Percentiles rank a stretch among this genome's conserved stretches.
These are phyloP conservation scores for Campylomormyrus numenius DNA, from an alignment of 2,113 vertebrate genomes.

Conservation along the genomic window DNA sequence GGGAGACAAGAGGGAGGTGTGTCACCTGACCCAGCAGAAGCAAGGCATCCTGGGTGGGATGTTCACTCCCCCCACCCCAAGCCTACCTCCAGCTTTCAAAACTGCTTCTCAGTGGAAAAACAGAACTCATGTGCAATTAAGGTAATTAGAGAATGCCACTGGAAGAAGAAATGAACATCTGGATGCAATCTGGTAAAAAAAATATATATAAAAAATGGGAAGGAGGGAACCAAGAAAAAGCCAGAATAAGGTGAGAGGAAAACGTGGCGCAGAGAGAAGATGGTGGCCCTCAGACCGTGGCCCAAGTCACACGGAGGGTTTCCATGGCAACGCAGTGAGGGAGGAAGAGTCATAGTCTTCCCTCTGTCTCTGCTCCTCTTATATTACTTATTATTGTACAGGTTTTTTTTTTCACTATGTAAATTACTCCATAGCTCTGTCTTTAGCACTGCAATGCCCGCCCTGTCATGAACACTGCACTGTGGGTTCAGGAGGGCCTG, in stretches of 20 bases:
- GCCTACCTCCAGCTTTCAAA: conserved; percentile 2
- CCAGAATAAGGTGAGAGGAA: neutral
- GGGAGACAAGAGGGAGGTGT: neutral
- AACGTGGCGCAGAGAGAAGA: neutral
- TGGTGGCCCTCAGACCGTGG: neutral
- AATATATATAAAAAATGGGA: neutral
- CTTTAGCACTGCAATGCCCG: neutral
- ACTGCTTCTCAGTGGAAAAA: neutral
- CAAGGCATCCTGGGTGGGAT: neutral
- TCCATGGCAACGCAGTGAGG: neutral
- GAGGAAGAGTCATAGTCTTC: neutral
- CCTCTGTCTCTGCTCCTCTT: neutral
- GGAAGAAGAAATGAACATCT: neutral
- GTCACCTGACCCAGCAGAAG: neutral
- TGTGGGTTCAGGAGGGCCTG: neutral
- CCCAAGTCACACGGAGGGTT: neutral
- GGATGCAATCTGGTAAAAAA: neutral
- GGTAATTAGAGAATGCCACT: conserved; percentile 6
- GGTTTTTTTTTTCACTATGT: neutral
- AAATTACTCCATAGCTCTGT: neutral
- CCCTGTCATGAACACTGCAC: neutral
- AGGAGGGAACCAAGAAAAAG: neutral
- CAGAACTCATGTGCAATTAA: neutral
- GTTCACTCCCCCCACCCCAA: neutral
- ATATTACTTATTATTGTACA: neutral